Conservation (phyloP, 2,888 invertebrate species). For the Ormyrus thymus region DNA sequence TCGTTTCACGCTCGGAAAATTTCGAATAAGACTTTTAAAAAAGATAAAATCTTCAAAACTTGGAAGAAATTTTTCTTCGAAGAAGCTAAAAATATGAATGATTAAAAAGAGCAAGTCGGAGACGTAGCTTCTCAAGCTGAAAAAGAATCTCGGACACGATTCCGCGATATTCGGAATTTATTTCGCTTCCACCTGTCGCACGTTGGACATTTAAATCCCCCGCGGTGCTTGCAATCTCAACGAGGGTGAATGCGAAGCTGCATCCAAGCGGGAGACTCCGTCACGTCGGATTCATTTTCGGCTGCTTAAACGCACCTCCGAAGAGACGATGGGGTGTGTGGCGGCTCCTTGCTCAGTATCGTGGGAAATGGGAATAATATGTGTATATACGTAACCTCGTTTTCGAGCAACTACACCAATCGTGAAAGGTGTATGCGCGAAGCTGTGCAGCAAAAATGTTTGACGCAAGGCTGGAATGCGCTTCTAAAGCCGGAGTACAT, state of each 20-base stretch:
- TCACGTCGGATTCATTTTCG: conserved; percentile 23
- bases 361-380: conserved; percentile 20
- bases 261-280: not conserved
- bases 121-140: not conserved
- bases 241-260: conserved; percentile 11
- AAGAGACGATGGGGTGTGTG: not conserved
- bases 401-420: not conserved
- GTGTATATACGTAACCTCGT: not conserved
- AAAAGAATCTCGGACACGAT: conserved; percentile 41
- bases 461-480: not conserved
- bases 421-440: not conserved
- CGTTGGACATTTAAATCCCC: conserved; percentile 58
- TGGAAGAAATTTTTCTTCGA: too few species aligned
- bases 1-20: too few species aligned
- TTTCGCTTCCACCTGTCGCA: conserved; percentile 60
- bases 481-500: conserved; percentile 2
- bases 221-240: conserved; percentile 50
- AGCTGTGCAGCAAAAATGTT: not conserved
- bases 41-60: too few species aligned
- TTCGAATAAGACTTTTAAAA: too few species aligned
- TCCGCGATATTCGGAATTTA: conserved; percentile 60
- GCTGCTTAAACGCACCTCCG: not conserved
- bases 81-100: not conserved
- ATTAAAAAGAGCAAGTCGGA: conserved; percentile 27
- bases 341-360: not conserved